Evolutionary conservation across 2,113 vertebrate genomes (phyloP).

Genomic region (Argyrosomus japonicus): DNA sequence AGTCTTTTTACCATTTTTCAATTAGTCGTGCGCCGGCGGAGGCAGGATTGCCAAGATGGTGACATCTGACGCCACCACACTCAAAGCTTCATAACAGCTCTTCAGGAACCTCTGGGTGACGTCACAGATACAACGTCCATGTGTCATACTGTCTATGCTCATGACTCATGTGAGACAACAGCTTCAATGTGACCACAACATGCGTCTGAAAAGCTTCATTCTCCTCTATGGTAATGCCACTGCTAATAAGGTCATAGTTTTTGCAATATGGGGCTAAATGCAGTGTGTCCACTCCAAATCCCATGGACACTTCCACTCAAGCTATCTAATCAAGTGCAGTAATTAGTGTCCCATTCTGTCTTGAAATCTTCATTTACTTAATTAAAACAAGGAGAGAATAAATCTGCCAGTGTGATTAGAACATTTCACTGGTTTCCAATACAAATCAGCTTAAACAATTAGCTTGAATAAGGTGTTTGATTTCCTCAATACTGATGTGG

Average conservation of each 20-base stretch:
- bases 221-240: background rate
- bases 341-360: conserved; percentile 32
- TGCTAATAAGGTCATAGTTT: background rate
- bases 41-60: no score
- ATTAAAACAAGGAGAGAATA: conserved; percentile 21
- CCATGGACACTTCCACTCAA: conserved; percentile 19
- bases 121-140: no score
- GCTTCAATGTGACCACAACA: background rate
- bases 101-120: no score
- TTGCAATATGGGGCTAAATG: background rate
- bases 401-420: conserved; percentile 1
- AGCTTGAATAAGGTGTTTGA: background rate
- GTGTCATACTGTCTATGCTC: background rate
- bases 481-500: background rate
- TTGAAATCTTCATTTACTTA: conserved; percentile 43
- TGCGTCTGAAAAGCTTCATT: background rate
- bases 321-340: conserved; percentile 29
- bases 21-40: no score
- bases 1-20: no score
- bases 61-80: no score
- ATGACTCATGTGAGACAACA: background rate
- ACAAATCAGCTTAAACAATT: conserved; percentile 27
- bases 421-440: conserved; percentile 7
- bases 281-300: background rate
- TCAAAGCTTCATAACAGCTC: no score